Evolutionary conservation across 2,888 invertebrate species (phyloP), one percentile per base, ranked within the genome.

Genomic region (Ormia ochracea): DNA sequence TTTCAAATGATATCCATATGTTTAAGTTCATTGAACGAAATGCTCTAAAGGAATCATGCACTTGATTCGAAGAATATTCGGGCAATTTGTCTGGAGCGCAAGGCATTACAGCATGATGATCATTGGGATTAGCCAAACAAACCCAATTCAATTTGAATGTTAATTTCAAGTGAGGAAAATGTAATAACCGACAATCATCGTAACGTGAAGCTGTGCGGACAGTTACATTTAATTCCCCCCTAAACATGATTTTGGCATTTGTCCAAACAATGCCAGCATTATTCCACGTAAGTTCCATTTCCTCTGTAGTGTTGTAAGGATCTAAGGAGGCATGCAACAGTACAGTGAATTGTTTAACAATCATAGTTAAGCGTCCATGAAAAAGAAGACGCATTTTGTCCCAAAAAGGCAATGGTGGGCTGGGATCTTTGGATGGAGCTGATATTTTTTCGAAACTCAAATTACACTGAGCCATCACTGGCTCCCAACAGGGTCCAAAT

Each of bases 401-500:
- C 99, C 99, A 99, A 91, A 98, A 98, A 0, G 98, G 95, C 52
- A 99, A 90, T 0, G 97, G 95, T 0, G 95, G 96, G 68, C 98
- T 98, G 0, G 99, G 99, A 91, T 98, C 98, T 74, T 94, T 91
- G 0, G 98, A 97, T 0, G 95, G 95, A 0, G 95, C 93, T 3
- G 95, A 92, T 14, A 96, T 96, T 89, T 95, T 95, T 86, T 98
- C 97, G 89, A 97, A 95, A 81, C 94, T 94, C 91, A 90, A 77
- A 86, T 90, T 90, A 65, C 89, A 90, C 68, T 90, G 90, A 9
- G 90, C 90, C 89, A 90, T 90, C 0, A 90, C 97, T 0, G 99
- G 98, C 87, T 99, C 99, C 99, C 99, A 99, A 89, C 99, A 99
- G 0, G 99, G 98, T 0, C 99, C 99, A 88, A 99, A 99, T 0